phyloP scores from a whole-genome alignment of 2,888 invertebrate genomes.

The Thyatira batis region DNA sequence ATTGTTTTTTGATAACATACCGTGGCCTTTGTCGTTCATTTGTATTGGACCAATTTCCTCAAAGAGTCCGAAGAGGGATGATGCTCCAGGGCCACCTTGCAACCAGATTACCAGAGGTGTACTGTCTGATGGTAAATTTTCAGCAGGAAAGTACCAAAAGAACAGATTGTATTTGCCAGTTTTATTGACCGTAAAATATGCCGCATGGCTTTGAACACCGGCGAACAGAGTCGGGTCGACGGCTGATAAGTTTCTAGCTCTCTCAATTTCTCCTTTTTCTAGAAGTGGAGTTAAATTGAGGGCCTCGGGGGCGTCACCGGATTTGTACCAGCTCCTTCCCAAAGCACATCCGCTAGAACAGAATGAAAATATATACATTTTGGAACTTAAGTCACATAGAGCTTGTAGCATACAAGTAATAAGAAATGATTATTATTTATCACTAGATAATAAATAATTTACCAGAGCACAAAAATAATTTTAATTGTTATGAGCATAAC shows the following conservation, averaged over 20 bases:
- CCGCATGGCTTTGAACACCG: neutral
- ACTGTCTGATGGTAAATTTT: constrained; percentile 30
- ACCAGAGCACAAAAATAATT: neutral
- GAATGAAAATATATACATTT: neutral
- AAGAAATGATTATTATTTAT: no score
- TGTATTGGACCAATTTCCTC: constrained; percentile 61
- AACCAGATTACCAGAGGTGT: constrained; percentile 68
- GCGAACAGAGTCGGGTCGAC: neutral
- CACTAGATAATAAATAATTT: no score
- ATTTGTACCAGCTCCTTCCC: neutral
- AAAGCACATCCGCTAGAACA: neutral
- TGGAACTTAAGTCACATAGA: no score
- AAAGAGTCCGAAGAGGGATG: constrained; percentile 65
- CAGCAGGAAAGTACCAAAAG: constrained; percentile 89
- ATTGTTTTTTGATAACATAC: neutral
- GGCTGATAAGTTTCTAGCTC: neutral
- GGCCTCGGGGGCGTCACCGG: neutral
- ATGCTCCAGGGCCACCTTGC: constrained; percentile 69
- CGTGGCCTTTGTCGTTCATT: neutral
- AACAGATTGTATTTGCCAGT: constrained; percentile 86
- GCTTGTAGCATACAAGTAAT: no score
- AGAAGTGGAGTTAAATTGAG: neutral
- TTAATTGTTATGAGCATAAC: neutral
- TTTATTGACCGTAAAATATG: constrained; percentile 83
- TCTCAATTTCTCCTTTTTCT: neutral